A percentile compares a stretch with the other conserved stretches of the same genome.
These are phyloP conservation scores for Merluccius polli DNA, from an alignment of 2,797 vertebrate genomes.

Conservation along the genomic window DNA sequence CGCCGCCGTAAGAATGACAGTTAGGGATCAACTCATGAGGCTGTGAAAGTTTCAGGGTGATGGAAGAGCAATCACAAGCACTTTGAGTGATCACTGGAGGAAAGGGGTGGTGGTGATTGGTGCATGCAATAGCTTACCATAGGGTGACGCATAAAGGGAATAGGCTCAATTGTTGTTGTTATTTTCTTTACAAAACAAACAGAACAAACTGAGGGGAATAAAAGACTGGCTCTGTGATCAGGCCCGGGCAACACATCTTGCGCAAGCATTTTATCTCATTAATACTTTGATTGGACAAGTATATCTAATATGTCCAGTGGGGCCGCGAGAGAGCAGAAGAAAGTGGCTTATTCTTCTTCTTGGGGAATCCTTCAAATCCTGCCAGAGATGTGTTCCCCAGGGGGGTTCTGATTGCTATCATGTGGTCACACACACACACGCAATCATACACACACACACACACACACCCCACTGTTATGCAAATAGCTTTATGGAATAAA, in stretches of 20 bases:
- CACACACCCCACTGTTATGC: background rate
- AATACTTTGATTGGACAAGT: conserved; percentile 35
- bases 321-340: conserved; percentile 47
- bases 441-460: background rate
- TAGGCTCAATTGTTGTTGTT: conserved; percentile 4
- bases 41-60: conserved; percentile 43
- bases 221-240: conserved; percentile 22
- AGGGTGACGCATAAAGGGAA: conserved; percentile 24
- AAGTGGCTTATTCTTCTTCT: conserved; percentile 46
- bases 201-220: background rate
- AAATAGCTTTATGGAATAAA: background rate
- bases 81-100: background rate
- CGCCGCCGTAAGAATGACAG: conserved; percentile 54
- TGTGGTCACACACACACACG: background rate
- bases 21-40: conserved; percentile 59
- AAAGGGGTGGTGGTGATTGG: conserved; percentile 48
- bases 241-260: conserved; percentile 24
- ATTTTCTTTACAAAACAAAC: background rate
- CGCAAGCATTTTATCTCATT: conserved; percentile 28
- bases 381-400: conserved; percentile 37
- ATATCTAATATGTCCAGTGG: conserved; percentile 43
- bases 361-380: conserved; percentile 51
- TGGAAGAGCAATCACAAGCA: conserved; percentile 66
- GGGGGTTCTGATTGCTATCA: conserved; percentile 47
- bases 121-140: conserved; percentile 38